These are phyloP conservation scores for Sinosuthora webbiana DNA, from an alignment of 2,113 vertebrate species.

Conservation along the genomic window DNA sequence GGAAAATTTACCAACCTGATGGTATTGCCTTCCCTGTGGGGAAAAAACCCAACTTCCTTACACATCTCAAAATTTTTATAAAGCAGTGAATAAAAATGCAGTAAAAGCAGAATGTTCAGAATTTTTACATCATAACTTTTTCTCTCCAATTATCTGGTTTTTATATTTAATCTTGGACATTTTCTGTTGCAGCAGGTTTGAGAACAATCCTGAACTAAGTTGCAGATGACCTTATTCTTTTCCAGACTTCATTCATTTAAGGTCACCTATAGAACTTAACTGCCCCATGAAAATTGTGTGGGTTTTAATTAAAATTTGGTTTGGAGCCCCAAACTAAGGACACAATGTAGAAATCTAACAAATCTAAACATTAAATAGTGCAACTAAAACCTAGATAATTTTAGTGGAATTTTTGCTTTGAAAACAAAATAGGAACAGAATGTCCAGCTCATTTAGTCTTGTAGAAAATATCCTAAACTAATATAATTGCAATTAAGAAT, in stretches of 20 bases:
- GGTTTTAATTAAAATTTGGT: neutral
- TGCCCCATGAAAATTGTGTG: neutral
- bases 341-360: neutral
- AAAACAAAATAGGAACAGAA: neutral
- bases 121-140: neutral
- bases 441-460: neutral
- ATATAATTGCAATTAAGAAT: neutral
- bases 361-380: neutral
- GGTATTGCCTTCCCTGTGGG: neutral
- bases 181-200: neutral
- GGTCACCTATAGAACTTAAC: neutral
- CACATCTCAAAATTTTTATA: neutral
- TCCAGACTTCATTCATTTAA: neutral
- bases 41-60: neutral
- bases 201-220: neutral
- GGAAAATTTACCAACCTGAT: slow-evolving; percentile 13
- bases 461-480: neutral
- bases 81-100: neutral
- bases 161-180: neutral
- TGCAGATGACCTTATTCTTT: neutral
- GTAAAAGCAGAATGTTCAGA: neutral
- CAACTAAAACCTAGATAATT: neutral
- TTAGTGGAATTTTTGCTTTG: neutral
- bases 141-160: neutral
- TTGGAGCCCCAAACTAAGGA: neutral